phyloP scores from a whole-genome alignment of 2,888 invertebrate genomes.

The Andrena minutula region DNA sequence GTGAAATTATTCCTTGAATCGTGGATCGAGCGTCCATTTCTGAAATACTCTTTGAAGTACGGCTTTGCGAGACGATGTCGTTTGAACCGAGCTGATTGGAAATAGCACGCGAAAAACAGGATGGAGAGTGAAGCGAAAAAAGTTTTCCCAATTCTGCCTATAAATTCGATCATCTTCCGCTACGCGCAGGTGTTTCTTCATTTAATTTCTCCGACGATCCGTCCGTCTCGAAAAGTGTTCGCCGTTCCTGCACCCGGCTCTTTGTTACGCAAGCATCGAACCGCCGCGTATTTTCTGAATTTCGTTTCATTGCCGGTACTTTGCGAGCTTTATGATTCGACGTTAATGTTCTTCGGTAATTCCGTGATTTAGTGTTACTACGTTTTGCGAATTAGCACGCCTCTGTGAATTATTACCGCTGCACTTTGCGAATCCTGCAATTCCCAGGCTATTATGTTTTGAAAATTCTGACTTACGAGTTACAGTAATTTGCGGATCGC shows the following conservation, averaged over 20 bases:
- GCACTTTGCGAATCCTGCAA: conserved; percentile 2
- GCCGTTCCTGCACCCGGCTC: not conserved
- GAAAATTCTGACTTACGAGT: not conserved
- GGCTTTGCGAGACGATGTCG: too few relatives aligned
- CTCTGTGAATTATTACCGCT: not conserved
- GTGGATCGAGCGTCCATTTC: not conserved
- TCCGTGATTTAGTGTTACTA: conserved; percentile 2
- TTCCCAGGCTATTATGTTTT: not conserved
- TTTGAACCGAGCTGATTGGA: too few relatives aligned
- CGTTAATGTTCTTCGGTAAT: conserved; percentile 13
- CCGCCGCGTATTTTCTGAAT: not conserved
- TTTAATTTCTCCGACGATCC: not conserved
- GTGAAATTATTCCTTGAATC: conserved; percentile 1
- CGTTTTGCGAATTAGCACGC: conserved; percentile 4
- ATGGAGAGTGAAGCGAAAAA: too few relatives aligned
- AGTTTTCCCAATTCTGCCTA: not conserved
- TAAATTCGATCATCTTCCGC: not conserved
- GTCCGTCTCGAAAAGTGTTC: not conserved
- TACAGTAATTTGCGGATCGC: not conserved
- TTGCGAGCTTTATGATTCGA: not conserved
- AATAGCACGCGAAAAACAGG: too few relatives aligned
- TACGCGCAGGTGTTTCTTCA: too few relatives aligned
- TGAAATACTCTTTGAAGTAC: too few relatives aligned
- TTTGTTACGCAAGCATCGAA: not conserved
- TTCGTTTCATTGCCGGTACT: conserved; percentile 20